Evolutionary conservation across 2,113 vertebrate species (phyloP).

Genomic region (Prinia subflava): DNA sequence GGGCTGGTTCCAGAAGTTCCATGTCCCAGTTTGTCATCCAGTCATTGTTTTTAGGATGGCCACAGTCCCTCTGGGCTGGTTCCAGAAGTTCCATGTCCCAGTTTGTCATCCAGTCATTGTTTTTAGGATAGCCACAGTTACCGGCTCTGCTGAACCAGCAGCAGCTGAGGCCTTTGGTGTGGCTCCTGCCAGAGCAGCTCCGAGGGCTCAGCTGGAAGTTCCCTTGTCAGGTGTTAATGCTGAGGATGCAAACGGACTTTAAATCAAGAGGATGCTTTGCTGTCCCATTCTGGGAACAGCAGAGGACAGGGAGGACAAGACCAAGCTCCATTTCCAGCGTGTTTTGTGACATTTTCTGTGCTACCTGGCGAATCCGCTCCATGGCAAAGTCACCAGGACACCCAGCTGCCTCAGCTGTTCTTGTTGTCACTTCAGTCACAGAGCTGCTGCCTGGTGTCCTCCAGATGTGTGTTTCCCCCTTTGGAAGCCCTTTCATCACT

Average conservation of each 20-base stretch:
- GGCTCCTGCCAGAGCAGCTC: not conserved
- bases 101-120: not conserved
- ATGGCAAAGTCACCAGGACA: not conserved
- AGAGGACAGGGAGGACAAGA: not conserved
- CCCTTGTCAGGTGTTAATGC: not conserved
- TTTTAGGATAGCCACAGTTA: not conserved
- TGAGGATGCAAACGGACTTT: not conserved
- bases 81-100: not conserved
- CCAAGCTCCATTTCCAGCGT: accelerated
- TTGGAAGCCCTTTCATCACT: not conserved
- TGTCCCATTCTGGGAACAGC: not conserved
- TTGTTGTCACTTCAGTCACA: not conserved
- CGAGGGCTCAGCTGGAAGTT: not conserved
- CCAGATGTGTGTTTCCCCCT: not conserved
- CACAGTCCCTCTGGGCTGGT: accelerated
- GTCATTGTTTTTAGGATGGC: not conserved
- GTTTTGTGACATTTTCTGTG: not conserved
- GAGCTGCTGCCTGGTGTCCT: not conserved
- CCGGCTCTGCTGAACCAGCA: not conserved
- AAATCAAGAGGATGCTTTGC: not conserved
- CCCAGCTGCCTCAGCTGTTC: not conserved
- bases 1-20: accelerated
- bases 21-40: not conserved
- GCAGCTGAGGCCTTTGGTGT: not conserved
- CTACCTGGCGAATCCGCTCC: not conserved